Evolutionary conservation across 2,113 vertebrate species (phyloP).

Genomic region (Polypterus senegalus): DNA sequence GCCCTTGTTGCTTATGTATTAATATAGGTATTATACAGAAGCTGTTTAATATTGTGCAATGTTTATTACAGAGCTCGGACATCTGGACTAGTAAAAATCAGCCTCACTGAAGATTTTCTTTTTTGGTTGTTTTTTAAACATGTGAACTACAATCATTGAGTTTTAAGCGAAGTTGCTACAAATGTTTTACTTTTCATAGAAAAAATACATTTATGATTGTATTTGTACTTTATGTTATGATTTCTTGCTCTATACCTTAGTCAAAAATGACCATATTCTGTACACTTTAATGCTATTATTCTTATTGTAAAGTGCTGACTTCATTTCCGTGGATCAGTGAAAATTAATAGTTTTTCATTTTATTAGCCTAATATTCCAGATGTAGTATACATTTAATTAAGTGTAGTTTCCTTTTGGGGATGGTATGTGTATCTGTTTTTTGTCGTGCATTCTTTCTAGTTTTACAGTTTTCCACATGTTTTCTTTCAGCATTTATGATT

Average conservation of each 20-base stretch:
- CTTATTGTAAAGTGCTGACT: slow-evolving; percentile 64
- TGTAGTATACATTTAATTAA: slow-evolving; percentile 95
- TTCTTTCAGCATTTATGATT: slow-evolving; percentile 95
- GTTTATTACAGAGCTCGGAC: neutral
- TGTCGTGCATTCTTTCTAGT: slow-evolving; percentile 77
- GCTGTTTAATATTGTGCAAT: too few species aligned
- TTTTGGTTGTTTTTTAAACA: neutral
- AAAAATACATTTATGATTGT: slow-evolving; percentile 5
- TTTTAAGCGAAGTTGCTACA: slow-evolving; percentile 8
- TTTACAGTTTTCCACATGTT: slow-evolving; percentile 93
- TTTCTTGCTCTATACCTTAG: slow-evolving; percentile 1
- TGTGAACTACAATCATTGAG: neutral
- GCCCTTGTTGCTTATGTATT: too few species aligned
- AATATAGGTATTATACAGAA: too few species aligned
- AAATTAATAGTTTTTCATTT: slow-evolving; percentile 70
- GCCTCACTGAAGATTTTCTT: slow-evolving; percentile 7
- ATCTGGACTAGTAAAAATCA: slow-evolving; percentile 7
- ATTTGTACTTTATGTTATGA: slow-evolving; percentile 8
- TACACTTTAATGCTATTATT: slow-evolving; percentile 15
- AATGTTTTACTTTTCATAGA: slow-evolving; percentile 14
- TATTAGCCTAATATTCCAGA: slow-evolving; percentile 76
- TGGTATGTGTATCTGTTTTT: slow-evolving; percentile 93
- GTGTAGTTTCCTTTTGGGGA: slow-evolving; percentile 91
- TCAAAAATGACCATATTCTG: neutral
- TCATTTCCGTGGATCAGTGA: slow-evolving; percentile 74